Conservation (phyloP, 1,140 invertebrate genomes). For the Meloidogyne chitwoodi region DNA sequence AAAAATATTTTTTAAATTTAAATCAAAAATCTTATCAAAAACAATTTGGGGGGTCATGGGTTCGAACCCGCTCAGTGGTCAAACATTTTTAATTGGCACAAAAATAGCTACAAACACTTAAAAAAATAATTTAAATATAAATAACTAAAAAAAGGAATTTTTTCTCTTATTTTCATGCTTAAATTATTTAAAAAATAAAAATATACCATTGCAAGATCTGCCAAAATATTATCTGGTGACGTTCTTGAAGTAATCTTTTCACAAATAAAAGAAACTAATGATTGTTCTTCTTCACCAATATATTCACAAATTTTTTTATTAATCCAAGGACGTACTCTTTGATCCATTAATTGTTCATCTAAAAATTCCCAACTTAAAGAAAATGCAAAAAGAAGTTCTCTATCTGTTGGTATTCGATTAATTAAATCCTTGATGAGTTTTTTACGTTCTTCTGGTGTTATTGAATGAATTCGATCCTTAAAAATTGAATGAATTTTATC, state of each 20-base stretch:
- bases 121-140: no score
- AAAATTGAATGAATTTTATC: background rate
- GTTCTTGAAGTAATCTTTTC: slow-evolving; percentile 89
- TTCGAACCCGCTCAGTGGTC: no score
- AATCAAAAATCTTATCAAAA: background rate
- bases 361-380: slow-evolving; percentile 84
- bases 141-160: no score
- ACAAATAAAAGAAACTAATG: slow-evolving; percentile 95
- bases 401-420: slow-evolving; percentile 85
- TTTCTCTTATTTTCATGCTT: background rate
- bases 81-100: no score
- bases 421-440: slow-evolving; percentile 93
- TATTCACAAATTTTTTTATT: slow-evolving; percentile 99
- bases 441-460: slow-evolving; percentile 83
- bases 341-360: slow-evolving; percentile 84
- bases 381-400: slow-evolving; percentile 79
- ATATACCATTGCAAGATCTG: slow-evolving; percentile 89
- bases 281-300: slow-evolving; percentile 97
- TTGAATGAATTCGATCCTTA: slow-evolving; percentile 42
- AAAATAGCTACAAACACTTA: no score
- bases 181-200: background rate
- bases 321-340: slow-evolving; percentile 94
- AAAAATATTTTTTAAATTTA: background rate
- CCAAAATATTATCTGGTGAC: slow-evolving; percentile 84
- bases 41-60: background rate